Evolutionary conservation across 2,888 invertebrate species (phyloP).

Genomic region (Hypolimnas misippus): DNA sequence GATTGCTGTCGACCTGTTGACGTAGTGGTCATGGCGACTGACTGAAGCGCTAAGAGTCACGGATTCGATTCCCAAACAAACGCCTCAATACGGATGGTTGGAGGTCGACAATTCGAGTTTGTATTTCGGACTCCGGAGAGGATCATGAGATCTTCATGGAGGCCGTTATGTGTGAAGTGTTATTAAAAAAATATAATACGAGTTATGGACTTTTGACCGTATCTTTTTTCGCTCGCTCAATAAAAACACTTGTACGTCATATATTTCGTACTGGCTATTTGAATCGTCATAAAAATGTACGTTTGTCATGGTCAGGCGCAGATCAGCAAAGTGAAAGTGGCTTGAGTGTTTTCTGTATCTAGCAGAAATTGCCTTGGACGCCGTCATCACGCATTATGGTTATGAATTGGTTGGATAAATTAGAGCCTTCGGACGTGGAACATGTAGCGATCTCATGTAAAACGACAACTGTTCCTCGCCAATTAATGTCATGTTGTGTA

Average conservation of each 20-base stretch:
- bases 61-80: no score
- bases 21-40: no score
- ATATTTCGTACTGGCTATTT: slow-evolving; percentile 11
- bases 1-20: no score
- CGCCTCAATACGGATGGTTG: no score
- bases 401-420: slow-evolving; percentile 26
- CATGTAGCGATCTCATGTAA: no score
- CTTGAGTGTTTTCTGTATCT: slow-evolving; percentile 34
- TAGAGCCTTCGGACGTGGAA: slow-evolving; percentile 9
- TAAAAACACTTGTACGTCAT: slow-evolving; percentile 1
- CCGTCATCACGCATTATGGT: slow-evolving; percentile 28
- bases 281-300: slow-evolving; percentile 38
- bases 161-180: no score
- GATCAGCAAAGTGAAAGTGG: slow-evolving; percentile 40
- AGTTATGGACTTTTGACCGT: no score
- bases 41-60: no score
- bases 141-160: no score
- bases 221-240: neutral
- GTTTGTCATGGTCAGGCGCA: slow-evolving; percentile 42
- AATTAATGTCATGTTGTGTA: neutral
- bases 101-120: no score
- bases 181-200: no score
- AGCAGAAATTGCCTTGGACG: slow-evolving; percentile 38
- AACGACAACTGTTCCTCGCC: neutral
- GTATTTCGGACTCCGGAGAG: no score